A percentile compares a stretch with the other conserved stretches of the same genome.
phyloP scores from a whole-genome alignment of 2,113 vertebrate genomes.

The Pogona vitticeps region DNA sequence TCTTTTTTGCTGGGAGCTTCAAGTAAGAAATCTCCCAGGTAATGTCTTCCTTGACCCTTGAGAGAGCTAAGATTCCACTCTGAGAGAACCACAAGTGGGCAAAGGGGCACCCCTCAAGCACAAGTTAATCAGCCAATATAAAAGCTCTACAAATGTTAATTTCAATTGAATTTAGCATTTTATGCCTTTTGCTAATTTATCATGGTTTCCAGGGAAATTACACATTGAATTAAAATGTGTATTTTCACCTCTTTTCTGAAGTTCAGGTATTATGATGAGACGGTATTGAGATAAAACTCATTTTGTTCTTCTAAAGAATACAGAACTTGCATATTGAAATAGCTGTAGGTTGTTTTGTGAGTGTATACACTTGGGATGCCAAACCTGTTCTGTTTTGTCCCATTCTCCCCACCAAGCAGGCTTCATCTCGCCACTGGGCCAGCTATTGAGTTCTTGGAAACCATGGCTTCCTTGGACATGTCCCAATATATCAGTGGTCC shows the following conservation, averaged over 20 bases:
- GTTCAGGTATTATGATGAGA: background rate
- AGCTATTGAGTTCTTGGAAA: too few relatives aligned
- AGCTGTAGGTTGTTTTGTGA: background rate
- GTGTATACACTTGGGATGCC: background rate
- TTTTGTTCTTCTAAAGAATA: slow-evolving; percentile 2
- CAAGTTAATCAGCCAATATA: background rate
- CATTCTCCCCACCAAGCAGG: background rate
- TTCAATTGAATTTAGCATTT: background rate
- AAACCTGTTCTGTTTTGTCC: background rate
- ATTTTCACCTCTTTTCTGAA: background rate
- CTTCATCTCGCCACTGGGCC: too few relatives aligned
- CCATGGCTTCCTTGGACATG: too few relatives aligned
- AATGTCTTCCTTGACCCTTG: background rate
- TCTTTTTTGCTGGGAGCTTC: background rate
- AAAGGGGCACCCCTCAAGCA: background rate
- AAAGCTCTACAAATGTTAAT: slow-evolving; percentile 10
- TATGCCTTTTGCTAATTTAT: slow-evolving; percentile 4
- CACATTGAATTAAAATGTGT: background rate
- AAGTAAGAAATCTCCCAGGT: background rate
- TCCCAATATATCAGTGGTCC: too few relatives aligned
- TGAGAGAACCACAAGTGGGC: background rate
- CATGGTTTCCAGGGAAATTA: slow-evolving; percentile 2
- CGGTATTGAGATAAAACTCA: background rate
- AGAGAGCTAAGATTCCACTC: background rate
- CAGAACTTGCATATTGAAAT: background rate